Evolutionary conservation across 23 tunicate genomes (phyloP).

Genomic region (Aplidium turbinatum): DNA sequence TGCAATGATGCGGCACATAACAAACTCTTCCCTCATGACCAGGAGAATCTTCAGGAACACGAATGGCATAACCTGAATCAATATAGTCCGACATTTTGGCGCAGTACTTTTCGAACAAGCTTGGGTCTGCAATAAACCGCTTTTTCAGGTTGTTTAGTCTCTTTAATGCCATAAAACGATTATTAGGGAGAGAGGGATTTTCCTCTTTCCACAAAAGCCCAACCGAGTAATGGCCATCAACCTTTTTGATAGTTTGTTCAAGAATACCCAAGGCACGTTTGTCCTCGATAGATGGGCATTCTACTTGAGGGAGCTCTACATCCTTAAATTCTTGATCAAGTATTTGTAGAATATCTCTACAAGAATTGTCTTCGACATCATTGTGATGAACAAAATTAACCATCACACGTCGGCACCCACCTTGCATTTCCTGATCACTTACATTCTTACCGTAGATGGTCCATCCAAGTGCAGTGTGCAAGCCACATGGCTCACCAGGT

Average conservation of each 20-base stretch:
- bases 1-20: conserved; percentile 10
- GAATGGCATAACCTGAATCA: not conserved
- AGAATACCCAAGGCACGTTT: not conserved
- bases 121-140: not conserved
- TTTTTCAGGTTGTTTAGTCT: not conserved
- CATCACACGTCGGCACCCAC: not conserved
- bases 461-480: conserved; percentile 18
- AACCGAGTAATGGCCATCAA: not conserved
- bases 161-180: conserved; percentile 13
- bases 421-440: not conserved
- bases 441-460: not conserved
- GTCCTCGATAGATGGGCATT: not conserved
- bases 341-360: not conserved
- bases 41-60: not conserved
- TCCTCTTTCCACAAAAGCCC: conserved; percentile 11
- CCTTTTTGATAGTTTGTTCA: not conserved
- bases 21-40: not conserved
- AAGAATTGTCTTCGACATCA: not conserved
- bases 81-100: not conserved
- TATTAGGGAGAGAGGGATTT: not conserved
- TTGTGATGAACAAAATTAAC: not conserved
- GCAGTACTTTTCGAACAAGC: not conserved
- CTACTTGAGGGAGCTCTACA: not conserved
- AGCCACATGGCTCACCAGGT: conserved; percentile 8
- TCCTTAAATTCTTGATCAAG: not conserved